Conservation (phyloP, 2,888 invertebrate species). For the Drosophila macrospina region DNA sequence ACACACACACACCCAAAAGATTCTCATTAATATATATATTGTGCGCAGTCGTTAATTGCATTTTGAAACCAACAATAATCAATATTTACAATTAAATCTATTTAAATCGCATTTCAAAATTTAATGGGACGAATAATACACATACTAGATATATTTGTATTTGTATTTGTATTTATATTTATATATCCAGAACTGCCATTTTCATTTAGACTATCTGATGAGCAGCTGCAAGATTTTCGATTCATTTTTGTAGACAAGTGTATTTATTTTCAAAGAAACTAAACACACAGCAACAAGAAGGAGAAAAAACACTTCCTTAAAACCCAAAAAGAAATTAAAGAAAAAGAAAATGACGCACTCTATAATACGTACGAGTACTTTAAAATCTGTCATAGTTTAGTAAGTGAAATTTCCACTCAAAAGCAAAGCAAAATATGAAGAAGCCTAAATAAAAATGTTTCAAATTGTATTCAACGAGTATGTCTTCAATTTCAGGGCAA, state of each 20-base stretch:
- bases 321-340: neutral
- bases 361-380: conserved; percentile 53
- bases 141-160: conserved; percentile 19
- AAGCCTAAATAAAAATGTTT: conserved; percentile 58
- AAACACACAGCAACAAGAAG: conserved; percentile 17
- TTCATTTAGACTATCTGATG: conserved; percentile 66
- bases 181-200: conserved; percentile 71
- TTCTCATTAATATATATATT: conserved; percentile 69
- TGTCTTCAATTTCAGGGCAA: conserved; percentile 57
- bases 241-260: conserved; percentile 36
- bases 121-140: conserved; percentile 33
- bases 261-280: conserved; percentile 53
- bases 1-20: conserved; percentile 50
- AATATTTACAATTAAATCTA: conserved; percentile 38
- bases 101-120: conserved; percentile 33
- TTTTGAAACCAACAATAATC: conserved; percentile 43
- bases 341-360: conserved; percentile 41
- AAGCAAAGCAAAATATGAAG: conserved; percentile 12
- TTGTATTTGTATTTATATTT: conserved; percentile 22
- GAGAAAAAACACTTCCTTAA: conserved; percentile 37
- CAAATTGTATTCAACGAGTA: conserved; percentile 53
- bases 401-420: conserved; percentile 55
- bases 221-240: conserved; percentile 47
- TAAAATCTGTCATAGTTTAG: conserved; percentile 72
- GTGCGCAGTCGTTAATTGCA: conserved; percentile 39